These are phyloP conservation scores for Oryctes rhinoceros DNA, from an alignment of 1,140 invertebrate genomes.

Conservation along the genomic window DNA sequence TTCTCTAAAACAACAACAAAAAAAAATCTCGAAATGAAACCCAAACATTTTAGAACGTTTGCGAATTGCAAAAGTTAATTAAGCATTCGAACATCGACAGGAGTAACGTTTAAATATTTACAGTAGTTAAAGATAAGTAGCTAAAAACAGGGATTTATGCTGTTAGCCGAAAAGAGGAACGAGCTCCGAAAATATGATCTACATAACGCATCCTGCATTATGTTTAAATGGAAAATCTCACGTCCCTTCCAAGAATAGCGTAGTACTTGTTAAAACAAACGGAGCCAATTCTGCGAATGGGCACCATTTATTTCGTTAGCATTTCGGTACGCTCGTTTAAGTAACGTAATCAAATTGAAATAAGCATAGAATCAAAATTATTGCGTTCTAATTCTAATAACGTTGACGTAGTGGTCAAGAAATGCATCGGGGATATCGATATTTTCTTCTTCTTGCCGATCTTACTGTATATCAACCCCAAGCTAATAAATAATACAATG, in stretches of 20 bases:
- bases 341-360: neutral
- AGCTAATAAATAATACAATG: slow-evolving; percentile 5
- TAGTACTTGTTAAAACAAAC: neutral
- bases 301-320: neutral
- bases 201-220: neutral
- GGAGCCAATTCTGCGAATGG: neutral
- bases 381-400: neutral
- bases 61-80: neutral
- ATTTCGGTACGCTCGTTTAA: neutral
- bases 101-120: neutral
- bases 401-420: neutral
- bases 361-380: neutral
- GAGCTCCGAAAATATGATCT: neutral
- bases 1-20: neutral
- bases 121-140: neutral
- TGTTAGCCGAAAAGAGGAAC: neutral
- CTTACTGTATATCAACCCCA: neutral
- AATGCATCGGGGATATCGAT: neutral
- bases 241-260: neutral
- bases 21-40: neutral
- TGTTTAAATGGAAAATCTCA: neutral
- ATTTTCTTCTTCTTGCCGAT: too few relatives aligned
- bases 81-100: neutral
- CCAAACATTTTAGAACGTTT: neutral
- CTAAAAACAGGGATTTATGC: neutral